Evolutionary conservation across 2,888 invertebrate species (phyloP).

Genomic region (Holacanthella duospinosa): DNA sequence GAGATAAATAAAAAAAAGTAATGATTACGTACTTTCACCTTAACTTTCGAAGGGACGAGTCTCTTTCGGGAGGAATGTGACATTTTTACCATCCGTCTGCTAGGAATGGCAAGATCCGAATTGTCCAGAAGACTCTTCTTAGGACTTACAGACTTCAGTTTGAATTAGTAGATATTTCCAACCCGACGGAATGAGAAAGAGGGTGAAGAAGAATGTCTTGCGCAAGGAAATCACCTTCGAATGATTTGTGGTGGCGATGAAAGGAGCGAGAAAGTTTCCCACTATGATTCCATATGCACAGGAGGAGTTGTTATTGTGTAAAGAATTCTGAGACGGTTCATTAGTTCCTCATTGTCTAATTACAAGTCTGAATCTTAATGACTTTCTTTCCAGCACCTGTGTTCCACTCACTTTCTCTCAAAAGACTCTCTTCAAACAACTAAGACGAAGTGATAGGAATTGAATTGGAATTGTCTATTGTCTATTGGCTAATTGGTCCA

Average conservation of each 20-base stretch:
- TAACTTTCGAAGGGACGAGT: conserved; percentile 36
- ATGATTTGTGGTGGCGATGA: no score
- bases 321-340: not conserved
- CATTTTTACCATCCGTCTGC: conserved; percentile 34
- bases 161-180: not conserved
- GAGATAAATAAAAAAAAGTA: no score
- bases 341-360: not conserved
- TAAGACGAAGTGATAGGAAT: not conserved
- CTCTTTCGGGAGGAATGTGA: conserved; percentile 34
- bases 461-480: not conserved
- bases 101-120: not conserved
- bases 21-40: conserved; percentile 35
- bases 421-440: no score
- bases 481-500: not conserved
- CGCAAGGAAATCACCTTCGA: no score
- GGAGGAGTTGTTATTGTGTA: no score
- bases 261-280: no score
- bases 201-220: not conserved
- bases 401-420: not conserved
- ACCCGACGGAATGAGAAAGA: not conserved
- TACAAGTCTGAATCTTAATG: not conserved
- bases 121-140: not conserved
- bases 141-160: conserved; percentile 1
- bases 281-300: no score
- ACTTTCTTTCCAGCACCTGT: not conserved